These are phyloP conservation scores for Marmota flaviventris DNA, from an alignment of 2,113 vertebrate genomes.

Conservation along the genomic window DNA sequence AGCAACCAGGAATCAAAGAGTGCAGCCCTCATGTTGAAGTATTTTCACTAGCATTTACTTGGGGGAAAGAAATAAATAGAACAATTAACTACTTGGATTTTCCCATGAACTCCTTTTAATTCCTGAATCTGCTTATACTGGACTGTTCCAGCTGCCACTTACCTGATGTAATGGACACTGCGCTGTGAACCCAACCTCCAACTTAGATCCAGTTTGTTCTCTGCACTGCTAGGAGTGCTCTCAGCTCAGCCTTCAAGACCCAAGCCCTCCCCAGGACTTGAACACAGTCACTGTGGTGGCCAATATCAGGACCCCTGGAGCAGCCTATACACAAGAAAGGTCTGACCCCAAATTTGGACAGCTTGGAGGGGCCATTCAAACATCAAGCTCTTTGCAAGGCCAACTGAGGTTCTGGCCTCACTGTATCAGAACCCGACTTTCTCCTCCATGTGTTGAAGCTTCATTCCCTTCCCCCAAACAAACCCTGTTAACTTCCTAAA, in stretches of 20 bases:
- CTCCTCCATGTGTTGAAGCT: not conserved
- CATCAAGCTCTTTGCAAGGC: rapidly evolving
- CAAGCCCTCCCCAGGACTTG: not conserved
- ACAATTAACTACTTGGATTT: not conserved
- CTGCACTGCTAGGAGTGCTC: not conserved
- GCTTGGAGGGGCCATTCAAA: not conserved
- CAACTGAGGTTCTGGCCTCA: not conserved
- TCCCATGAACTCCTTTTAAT: not conserved
- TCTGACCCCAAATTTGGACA: not conserved
- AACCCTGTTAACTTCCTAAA: not conserved
- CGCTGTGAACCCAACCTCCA: too few relatives aligned
- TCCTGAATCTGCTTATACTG: not conserved
- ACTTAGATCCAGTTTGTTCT: too few relatives aligned
- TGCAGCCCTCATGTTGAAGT: not conserved
- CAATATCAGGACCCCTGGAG: not conserved
- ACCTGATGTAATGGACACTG: too few relatives aligned
- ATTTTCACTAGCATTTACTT: not conserved
- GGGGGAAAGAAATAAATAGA: not conserved
- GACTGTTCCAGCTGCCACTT: not conserved
- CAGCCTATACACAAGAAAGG: not conserved
- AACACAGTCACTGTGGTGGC: not conserved
- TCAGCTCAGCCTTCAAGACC: not conserved
- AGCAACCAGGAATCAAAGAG: not conserved
- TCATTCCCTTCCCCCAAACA: not conserved
- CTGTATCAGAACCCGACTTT: not conserved